Conservation (phyloP, 2,113 vertebrate species). For the Boulengeromyrus knoepffleri region DNA sequence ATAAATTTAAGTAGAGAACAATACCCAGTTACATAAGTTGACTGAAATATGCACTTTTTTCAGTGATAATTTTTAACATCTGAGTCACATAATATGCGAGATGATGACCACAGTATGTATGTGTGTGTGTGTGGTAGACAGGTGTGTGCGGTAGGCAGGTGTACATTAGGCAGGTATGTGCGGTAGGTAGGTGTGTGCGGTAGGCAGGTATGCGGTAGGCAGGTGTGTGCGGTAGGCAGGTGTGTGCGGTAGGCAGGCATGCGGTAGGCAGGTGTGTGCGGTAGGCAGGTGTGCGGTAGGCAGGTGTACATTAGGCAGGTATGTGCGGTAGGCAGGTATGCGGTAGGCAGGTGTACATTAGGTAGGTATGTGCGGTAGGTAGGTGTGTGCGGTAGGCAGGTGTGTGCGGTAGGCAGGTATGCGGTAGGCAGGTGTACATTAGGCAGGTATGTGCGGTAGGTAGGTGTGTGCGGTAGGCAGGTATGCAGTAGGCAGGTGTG, state of each 20-base stretch:
- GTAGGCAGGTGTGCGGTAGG: too few relatives aligned
- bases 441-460: too few relatives aligned
- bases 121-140: not conserved
- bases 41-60: not conserved
- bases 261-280: too few relatives aligned
- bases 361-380: not conserved
- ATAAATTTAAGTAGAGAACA: not conserved
- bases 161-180: not conserved
- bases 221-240: too few relatives aligned
- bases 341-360: not conserved
- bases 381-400: too few relatives aligned
- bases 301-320: too few relatives aligned
- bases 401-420: too few relatives aligned
- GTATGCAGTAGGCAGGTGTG: too few relatives aligned
- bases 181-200: not conserved
- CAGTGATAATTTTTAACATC: not conserved
- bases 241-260: too few relatives aligned
- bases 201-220: not conserved
- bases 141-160: not conserved
- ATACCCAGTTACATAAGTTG: not conserved
- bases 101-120: not conserved
- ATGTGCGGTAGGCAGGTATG: too few relatives aligned
- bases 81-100: not conserved
- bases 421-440: too few relatives aligned
- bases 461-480: too few relatives aligned